A percentile compares a stretch with the other conserved stretches of the same genome.
phyloP scores from a whole-genome alignment of 2,113 vertebrate species.

The Clinocottus analis region DNA sequence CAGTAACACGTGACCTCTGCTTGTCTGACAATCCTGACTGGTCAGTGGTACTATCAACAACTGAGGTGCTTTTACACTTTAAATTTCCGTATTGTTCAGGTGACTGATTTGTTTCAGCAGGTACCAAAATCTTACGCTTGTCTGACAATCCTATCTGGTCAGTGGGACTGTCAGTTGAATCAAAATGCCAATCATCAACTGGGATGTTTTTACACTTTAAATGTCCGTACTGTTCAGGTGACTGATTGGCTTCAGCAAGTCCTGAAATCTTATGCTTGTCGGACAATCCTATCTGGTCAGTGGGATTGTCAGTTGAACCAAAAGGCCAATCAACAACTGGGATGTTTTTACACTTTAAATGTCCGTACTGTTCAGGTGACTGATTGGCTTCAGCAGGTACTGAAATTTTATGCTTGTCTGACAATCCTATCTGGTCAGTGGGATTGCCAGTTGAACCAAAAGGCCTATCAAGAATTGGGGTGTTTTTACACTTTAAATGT shows the following conservation, averaged over 20 bases:
- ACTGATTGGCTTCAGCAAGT: conserved; percentile 30
- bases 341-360: conserved; percentile 51
- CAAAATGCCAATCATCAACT: conserved; percentile 8
- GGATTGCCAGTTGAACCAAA: neutral
- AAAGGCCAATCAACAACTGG: conserved; percentile 3
- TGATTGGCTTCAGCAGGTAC: conserved; percentile 34
- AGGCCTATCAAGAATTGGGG: neutral
- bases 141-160: conserved; percentile 44
- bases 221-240: conserved; percentile 43
- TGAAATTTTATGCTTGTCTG: conserved; percentile 47
- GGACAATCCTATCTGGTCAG: conserved; percentile 30
- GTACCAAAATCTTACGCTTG: conserved; percentile 34
- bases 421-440: conserved; percentile 28
- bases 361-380: conserved; percentile 38
- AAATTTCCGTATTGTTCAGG: conserved; percentile 44
- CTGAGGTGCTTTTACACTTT: conserved; percentile 43
- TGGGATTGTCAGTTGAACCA: neutral
- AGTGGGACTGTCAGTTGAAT: neutral
- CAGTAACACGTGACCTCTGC: neutral
- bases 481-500: conserved; percentile 53
- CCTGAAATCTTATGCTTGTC: conserved; percentile 49
- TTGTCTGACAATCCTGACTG: conserved; percentile 24
- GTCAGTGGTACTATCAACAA: conserved; percentile 26
- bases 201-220: conserved; percentile 49
- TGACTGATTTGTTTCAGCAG: conserved; percentile 33